Evolutionary conservation across 2,888 invertebrate species (phyloP).

Genomic region (Cynaeus angustus): DNA sequence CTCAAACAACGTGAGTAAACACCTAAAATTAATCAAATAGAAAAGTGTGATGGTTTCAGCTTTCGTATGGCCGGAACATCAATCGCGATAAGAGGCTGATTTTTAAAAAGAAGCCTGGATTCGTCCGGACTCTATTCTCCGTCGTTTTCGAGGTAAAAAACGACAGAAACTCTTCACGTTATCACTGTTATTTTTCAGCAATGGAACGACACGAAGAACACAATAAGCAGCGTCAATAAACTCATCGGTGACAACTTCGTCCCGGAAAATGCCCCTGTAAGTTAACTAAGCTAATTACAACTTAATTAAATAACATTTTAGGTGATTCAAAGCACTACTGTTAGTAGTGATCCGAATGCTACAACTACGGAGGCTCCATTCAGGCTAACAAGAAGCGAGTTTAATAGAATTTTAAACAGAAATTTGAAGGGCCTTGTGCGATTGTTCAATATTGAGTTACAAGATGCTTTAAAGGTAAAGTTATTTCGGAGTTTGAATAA

Average conservation of each 20-base stretch:
- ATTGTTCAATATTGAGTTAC: constrained; percentile 73
- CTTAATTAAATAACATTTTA: constrained; percentile 10
- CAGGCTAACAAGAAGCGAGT: constrained; percentile 68
- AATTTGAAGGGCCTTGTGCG: constrained; percentile 72
- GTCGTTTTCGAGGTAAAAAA: constrained; percentile 64
- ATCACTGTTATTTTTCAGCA: constrained; percentile 67
- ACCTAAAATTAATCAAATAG: not conserved
- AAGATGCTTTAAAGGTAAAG: constrained; percentile 71
- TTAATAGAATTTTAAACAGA: constrained; percentile 70
- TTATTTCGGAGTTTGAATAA: constrained; percentile 3
- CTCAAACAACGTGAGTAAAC: constrained; percentile 19
- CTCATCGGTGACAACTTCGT: constrained; percentile 69
- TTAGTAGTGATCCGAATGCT: constrained; percentile 63
- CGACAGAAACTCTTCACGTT: too few species aligned
- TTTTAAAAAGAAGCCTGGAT: constrained; percentile 60
- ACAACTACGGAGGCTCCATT: constrained; percentile 68
- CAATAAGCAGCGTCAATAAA: constrained; percentile 69
- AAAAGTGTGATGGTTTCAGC: constrained; percentile 14
- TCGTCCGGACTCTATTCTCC: constrained; percentile 65
- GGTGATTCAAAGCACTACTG: constrained; percentile 19
- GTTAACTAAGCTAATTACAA: constrained; percentile 45
- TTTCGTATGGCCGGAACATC: constrained; percentile 12
- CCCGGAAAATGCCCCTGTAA: constrained; percentile 68
- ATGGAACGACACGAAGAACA: constrained; percentile 72
- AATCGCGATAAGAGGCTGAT: constrained; percentile 19